Conservation (phyloP, 2,888 invertebrate species). For the Clistopyga incitator region DNA sequence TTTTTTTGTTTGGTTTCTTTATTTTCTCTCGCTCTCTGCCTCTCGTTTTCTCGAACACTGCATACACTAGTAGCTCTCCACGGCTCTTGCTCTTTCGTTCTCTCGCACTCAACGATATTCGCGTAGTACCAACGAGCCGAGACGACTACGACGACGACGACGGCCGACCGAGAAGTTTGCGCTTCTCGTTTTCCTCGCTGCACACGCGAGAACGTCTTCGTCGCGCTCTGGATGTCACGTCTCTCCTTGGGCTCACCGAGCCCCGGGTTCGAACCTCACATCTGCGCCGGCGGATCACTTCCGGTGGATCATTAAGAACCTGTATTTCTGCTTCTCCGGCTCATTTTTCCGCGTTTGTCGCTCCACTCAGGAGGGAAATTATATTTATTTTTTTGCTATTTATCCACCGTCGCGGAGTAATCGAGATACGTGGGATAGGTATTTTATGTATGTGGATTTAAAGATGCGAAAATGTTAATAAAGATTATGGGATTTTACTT, state of each 20-base stretch:
- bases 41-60: constrained; percentile 23
- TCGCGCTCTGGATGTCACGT: neutral
- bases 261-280: neutral
- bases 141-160: too few species aligned
- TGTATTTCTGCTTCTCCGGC: constrained; percentile 1
- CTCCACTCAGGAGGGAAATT: neutral
- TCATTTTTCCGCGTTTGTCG: neutral
- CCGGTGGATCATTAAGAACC: constrained; percentile 6
- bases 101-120: constrained; percentile 3
- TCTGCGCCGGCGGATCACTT: neutral
- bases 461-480: too few species aligned
- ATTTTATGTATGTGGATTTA: too few species aligned
- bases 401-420: neutral
- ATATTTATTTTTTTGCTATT: neutral
- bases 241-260: neutral
- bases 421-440: too few species aligned
- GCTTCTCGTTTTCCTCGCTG: constrained; percentile 3
- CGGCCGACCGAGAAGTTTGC: neutral
- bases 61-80: constrained; percentile 1
- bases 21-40: neutral
- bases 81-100: constrained; percentile 2
- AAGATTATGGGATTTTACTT: too few species aligned
- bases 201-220: neutral
- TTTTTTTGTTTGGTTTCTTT: constrained; percentile 17
- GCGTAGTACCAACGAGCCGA: neutral